A percentile compares a stretch with the other conserved stretches of the same genome.
Conservation (phyloP, 2,888 invertebrate species). For the Hirtodrosophila duncani region DNA sequence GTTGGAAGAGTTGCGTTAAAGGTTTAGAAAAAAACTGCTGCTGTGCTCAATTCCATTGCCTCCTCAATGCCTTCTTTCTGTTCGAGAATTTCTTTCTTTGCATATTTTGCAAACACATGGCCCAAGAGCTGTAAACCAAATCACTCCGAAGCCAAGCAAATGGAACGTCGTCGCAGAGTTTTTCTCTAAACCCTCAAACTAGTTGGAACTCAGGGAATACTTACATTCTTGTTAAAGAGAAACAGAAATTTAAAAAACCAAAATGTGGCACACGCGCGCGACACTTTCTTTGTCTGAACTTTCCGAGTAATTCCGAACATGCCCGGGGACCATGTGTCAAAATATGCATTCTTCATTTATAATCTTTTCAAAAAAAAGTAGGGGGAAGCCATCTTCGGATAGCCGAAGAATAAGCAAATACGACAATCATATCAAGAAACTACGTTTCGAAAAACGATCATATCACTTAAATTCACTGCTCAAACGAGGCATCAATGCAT, state of each 20-base stretch:
- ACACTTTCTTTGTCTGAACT: no score
- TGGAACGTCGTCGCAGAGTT: slow-evolving; percentile 71
- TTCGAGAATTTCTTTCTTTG: slow-evolving; percentile 8
- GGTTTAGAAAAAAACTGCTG: slow-evolving; percentile 59
- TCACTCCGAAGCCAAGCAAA: slow-evolving; percentile 66
- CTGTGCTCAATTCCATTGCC: slow-evolving; percentile 75
- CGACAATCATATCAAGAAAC: no score
- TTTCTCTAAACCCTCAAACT: slow-evolving; percentile 38
- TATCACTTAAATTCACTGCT: no score
- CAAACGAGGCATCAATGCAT: no score
- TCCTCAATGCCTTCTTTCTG: slow-evolving; percentile 15
- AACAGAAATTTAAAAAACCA: neutral
- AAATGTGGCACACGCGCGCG: slow-evolving; percentile 22
- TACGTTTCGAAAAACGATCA: no score
- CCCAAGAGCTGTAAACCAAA: slow-evolving; percentile 62
- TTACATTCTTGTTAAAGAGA: slow-evolving; percentile 39
- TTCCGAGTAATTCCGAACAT: no score
- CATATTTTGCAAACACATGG: slow-evolving; percentile 76
- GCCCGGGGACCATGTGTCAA: slow-evolving; percentile 69
- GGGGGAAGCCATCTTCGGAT: no score
- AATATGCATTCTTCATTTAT: no score
- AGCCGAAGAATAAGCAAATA: no score
- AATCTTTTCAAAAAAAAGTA: no score
- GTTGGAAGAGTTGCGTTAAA: slow-evolving; percentile 7
- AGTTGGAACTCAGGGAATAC: slow-evolving; percentile 33